Evolutionary conservation across 2,888 invertebrate species (phyloP), one percentile per base, ranked within the genome.

Genomic region (Xanthorhoe spadicearia): DNA sequence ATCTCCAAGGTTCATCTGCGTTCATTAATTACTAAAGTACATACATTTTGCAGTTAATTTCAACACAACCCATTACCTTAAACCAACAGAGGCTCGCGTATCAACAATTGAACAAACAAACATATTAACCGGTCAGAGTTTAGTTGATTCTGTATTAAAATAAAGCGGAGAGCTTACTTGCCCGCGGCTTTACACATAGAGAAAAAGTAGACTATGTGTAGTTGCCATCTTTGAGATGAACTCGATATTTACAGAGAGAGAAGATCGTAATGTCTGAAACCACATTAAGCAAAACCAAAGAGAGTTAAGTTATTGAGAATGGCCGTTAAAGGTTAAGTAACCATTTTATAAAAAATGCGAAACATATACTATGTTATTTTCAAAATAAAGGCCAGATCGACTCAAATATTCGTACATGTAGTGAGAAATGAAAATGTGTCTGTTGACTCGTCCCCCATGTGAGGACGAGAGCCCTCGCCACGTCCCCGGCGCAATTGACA

Each of bases 401-500:
- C 32, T 32, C 32, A 32, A 32, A 32, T 32, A 32, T 6, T 32
- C 32, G 32, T 32, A 32, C 4, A 43, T 13, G 32, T 32, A 43
- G 13, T 43, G 38, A 13, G 13, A 13, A 43, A 43, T 43, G 13
- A 43, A 32, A 32, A 48, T 13, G 15, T 15, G 15, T 48, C 13
- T 43, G 48, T 48, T 48, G 15, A 17, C 48, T 48, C 48, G 48
- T 15, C 17, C 17, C 17, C 17, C 15, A 15, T 8, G 17, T 48
- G 48, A 3, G 15, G 1, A 17, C 17, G 17, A 48, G 15, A 17
- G 9, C n/a, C 49, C 58, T 66, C 51, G 62, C 55, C 63, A 6
- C 64, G 54, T 55, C 63, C 69, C 55, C 46, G 51, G 65, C 64
- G 75, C 80, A 82, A 82, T 83, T 82, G 84, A 77, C 76, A 73